A percentile compares a stretch with the other conserved stretches of the same genome.
phyloP scores from a whole-genome alignment of 2,797 vertebrate species.

The Pseudotriccus pelzelni region DNA sequence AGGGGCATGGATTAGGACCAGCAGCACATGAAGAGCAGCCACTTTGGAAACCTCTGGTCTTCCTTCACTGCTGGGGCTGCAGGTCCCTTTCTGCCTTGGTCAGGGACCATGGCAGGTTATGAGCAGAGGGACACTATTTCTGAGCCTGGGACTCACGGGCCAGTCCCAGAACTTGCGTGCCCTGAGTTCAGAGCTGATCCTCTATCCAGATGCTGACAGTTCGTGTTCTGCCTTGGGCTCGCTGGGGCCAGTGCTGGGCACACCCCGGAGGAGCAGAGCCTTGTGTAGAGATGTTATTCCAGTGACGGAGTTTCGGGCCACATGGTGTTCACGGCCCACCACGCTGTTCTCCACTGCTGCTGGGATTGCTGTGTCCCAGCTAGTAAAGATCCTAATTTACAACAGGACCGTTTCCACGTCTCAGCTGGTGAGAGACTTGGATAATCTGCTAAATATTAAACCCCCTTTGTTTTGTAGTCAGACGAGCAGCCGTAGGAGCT shows the following conservation, averaged over 20 bases:
- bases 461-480: background rate
- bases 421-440: background rate
- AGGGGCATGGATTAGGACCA: fast-evolving
- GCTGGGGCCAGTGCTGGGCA: background rate
- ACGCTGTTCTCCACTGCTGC: background rate
- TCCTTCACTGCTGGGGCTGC: background rate
- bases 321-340: background rate
- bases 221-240: background rate
- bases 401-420: background rate
- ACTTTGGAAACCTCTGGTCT: background rate
- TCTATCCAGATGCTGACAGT: fast-evolving
- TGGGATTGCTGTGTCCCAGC: background rate
- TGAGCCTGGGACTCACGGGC: background rate
- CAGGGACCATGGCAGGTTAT: background rate
- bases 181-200: background rate
- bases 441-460: background rate
- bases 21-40: background rate
- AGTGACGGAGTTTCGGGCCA: background rate
- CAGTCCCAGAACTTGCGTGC: background rate
- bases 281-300: background rate
- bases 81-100: background rate
- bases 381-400: background rate
- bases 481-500: background rate
- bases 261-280: background rate
- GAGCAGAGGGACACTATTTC: background rate